Percentiles rank a stretch among this genome's conserved stretches.
phyloP scores from a whole-genome alignment of 1,140 invertebrate genomes.

The Meloidogyne exigua region DNA sequence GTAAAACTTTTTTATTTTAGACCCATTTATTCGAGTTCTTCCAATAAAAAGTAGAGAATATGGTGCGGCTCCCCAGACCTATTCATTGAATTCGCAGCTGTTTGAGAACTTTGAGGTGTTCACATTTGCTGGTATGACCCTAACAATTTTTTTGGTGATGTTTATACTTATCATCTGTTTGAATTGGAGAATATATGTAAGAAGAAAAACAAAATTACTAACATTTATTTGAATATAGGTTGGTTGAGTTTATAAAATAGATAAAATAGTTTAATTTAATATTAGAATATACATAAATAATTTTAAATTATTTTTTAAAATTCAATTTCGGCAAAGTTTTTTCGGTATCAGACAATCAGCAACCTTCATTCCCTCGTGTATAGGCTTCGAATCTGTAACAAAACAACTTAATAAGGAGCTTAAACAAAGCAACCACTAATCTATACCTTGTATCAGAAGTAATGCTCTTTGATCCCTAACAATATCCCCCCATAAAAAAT shows the following conservation, averaged over 20 bases:
- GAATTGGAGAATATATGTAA: too few species aligned
- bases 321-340: slow-evolving; percentile 32
- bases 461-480: slow-evolving; percentile 42
- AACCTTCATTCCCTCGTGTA: slow-evolving; percentile 39
- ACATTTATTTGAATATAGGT: too few species aligned
- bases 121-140: neutral
- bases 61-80: neutral
- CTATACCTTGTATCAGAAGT: slow-evolving; percentile 20
- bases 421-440: too few species aligned
- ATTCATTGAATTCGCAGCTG: slow-evolving; percentile 18
- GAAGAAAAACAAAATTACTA: too few species aligned
- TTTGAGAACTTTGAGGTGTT: slow-evolving; percentile 14
- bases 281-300: too few species aligned
- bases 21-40: slow-evolving; percentile 19
- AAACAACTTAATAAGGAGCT: too few species aligned
- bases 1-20: neutral
- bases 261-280: too few species aligned
- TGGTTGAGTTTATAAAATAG: too few species aligned
- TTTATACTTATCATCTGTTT: too few species aligned
- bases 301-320: neutral
- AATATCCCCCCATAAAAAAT: slow-evolving; percentile 45
- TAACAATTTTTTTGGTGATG: neutral
- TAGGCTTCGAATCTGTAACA: slow-evolving; percentile 23
- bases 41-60: slow-evolving; percentile 19
- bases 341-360: slow-evolving; percentile 47